These are phyloP conservation scores for Scomber japonicus DNA, from an alignment of 2,113 vertebrate genomes.

Conservation along the genomic window DNA sequence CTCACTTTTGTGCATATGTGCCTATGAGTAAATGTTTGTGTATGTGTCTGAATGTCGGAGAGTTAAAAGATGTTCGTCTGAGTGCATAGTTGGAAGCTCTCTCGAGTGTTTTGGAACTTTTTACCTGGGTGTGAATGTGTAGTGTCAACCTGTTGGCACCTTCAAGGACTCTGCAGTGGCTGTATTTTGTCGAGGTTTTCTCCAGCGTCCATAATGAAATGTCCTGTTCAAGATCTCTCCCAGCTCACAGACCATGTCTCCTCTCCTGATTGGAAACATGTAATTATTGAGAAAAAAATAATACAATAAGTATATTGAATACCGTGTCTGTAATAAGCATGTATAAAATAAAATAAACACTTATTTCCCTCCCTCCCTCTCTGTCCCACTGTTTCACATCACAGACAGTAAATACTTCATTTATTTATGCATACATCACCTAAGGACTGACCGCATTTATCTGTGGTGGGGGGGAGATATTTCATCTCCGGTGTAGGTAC, in stretches of 20 bases:
- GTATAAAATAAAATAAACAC: background rate
- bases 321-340: too few relatives aligned
- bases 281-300: background rate
- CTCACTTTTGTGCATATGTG: constrained; percentile 45
- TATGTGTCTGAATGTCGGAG: constrained; percentile 19
- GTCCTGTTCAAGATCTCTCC: constrained; percentile 42
- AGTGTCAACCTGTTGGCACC: constrained; percentile 56
- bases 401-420: constrained; percentile 37
- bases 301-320: too few relatives aligned
- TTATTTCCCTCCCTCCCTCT: background rate
- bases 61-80: constrained; percentile 49
- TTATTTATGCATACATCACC: constrained; percentile 42
- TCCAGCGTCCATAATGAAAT: constrained; percentile 32
- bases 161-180: constrained; percentile 22
- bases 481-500: constrained; percentile 36
- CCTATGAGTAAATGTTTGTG: constrained; percentile 43
- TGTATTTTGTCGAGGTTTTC: constrained; percentile 48
- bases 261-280: background rate
- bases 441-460: constrained; percentile 50
- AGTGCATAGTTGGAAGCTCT: constrained; percentile 36
- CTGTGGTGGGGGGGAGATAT: constrained; percentile 36
- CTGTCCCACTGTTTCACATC: constrained; percentile 13
- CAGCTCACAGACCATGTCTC: constrained; percentile 8
- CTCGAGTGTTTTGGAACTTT: background rate
- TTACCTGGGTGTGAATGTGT: constrained; percentile 6